phyloP scores from a whole-genome alignment of 2,113 vertebrate genomes.

The Phyllostomus hastatus region DNA sequence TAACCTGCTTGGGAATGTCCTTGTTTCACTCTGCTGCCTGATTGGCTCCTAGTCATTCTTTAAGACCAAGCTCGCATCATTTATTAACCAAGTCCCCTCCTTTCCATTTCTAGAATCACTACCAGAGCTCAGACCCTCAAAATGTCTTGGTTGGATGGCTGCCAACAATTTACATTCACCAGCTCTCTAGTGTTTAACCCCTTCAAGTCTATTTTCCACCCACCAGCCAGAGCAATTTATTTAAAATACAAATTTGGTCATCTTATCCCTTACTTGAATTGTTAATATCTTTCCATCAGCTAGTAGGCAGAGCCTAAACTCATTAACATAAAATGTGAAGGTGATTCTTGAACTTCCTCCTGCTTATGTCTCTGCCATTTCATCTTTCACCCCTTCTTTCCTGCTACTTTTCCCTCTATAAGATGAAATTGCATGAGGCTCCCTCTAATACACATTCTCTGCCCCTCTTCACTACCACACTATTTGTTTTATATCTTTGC shows the following conservation, averaged over 20 bases:
- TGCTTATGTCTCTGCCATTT: background rate
- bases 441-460: background rate
- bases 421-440: background rate
- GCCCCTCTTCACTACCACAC: background rate
- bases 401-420: background rate
- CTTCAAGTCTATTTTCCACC: background rate
- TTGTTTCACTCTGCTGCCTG: background rate
- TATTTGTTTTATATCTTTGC: background rate
- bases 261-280: background rate
- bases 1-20: background rate
- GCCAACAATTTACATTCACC: background rate
- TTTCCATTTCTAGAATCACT: background rate
- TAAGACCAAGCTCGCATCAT: background rate
- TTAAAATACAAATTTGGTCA: background rate
- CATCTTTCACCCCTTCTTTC: background rate
- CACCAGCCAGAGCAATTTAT: background rate
- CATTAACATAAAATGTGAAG: background rate
- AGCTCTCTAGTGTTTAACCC: background rate
- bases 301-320: background rate
- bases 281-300: background rate
- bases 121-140: background rate
- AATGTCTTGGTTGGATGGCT: background rate
- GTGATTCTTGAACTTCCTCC: background rate
- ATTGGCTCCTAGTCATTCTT: background rate
- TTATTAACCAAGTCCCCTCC: background rate